These are phyloP conservation scores for Anisognathus igniventris DNA, from an alignment of 2,797 vertebrate species.

Conservation along the genomic window DNA sequence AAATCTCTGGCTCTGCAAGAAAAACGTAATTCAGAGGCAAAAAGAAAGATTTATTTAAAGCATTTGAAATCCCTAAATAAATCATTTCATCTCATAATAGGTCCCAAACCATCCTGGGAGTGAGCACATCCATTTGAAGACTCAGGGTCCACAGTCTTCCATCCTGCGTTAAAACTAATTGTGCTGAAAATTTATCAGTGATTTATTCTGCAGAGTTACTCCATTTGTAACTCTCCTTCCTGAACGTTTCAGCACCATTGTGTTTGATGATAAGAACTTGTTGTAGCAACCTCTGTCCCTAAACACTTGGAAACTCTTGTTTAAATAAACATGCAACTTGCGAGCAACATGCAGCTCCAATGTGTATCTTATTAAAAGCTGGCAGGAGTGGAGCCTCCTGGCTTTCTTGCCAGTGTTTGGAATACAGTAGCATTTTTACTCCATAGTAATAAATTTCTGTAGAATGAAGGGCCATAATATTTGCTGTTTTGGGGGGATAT, in stretches of 20 bases:
- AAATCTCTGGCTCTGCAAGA: neutral
- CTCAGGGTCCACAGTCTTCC: neutral
- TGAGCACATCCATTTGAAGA: neutral
- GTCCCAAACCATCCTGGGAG: neutral
- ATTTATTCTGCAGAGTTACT: constrained; percentile 50
- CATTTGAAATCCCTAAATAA: constrained; percentile 28
- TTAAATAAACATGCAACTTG: constrained; percentile 71
- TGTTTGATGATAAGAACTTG: constrained; percentile 73
- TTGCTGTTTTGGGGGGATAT: neutral
- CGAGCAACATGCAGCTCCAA: constrained; percentile 72
- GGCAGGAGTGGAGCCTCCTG: constrained; percentile 67
- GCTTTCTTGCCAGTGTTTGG: constrained; percentile 56
- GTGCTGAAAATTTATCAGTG: constrained; percentile 60
- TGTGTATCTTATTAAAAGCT: constrained; percentile 80
- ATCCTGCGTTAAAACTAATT: constrained; percentile 2
- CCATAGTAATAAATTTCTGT: constrained; percentile 36
- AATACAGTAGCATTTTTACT: constrained; percentile 73
- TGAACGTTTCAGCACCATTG: constrained; percentile 52
- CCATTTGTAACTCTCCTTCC: constrained; percentile 29
- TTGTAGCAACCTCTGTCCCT: constrained; percentile 80
- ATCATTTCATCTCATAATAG: neutral
- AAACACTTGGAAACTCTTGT: constrained; percentile 65
- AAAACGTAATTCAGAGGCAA: neutral
- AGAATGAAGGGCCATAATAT: neutral
- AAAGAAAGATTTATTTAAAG: constrained; percentile 17